These are phyloP conservation scores for Anguilla marmorata DNA, from an alignment of 2,797 vertebrate genomes.

Conservation along the genomic window DNA sequence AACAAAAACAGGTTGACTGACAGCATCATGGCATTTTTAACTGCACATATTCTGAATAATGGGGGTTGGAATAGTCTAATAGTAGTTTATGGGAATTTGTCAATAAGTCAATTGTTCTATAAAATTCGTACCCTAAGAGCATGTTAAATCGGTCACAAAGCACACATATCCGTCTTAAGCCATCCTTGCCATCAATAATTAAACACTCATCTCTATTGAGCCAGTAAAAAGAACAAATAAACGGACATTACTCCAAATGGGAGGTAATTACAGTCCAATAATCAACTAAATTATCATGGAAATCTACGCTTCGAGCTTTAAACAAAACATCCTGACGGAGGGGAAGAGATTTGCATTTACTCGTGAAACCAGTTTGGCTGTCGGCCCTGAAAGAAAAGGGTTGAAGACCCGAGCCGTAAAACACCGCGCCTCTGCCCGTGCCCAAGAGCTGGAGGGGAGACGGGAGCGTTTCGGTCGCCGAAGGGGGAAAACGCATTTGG, in stretches of 20 bases:
- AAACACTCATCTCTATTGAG: background rate
- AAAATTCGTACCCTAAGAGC: conserved; percentile 21
- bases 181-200: background rate
- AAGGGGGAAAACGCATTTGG: background rate
- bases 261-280: background rate
- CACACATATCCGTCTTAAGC: background rate
- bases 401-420: background rate
- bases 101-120: conserved; percentile 30
- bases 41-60: background rate
- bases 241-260: background rate
- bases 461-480: background rate
- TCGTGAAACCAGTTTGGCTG: background rate
- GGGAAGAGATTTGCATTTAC: background rate
- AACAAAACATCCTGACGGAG: background rate
- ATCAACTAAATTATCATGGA: background rate
- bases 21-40: background rate
- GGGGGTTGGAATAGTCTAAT: background rate
- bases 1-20: background rate
- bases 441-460: background rate
- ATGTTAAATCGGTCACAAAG: background rate
- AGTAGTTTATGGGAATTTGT: background rate
- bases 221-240: background rate
- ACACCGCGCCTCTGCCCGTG: background rate
- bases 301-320: background rate
- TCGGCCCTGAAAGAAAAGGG: background rate